A percentile compares a stretch with the other conserved stretches of the same genome.
Conservation (phyloP, 2,797 vertebrate genomes). For the Mustela erminea region DNA sequence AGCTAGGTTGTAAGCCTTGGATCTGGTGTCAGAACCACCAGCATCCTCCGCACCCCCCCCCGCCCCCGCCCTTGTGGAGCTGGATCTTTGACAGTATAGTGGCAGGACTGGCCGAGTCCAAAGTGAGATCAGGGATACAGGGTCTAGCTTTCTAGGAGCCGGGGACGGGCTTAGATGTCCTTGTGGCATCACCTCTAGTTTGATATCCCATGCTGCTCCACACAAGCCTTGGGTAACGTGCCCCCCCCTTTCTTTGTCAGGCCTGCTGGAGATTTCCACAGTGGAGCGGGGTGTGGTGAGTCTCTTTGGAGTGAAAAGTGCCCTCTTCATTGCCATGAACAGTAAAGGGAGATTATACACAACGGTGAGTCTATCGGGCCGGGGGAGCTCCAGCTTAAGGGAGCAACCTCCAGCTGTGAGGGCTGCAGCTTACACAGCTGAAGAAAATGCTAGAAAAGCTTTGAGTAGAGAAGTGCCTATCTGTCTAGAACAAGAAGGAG, state of each 20-base stretch:
- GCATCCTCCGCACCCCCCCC: too few species aligned
- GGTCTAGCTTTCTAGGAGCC: background rate
- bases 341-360: constrained; percentile 95
- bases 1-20: background rate
- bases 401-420: background rate
- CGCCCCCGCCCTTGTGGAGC: background rate
- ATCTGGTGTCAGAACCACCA: background rate
- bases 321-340: constrained; percentile 96
- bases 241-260: constrained; percentile 83
- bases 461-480: background rate
- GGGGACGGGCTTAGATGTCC: background rate
- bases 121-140: background rate
- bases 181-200: background rate
- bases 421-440: background rate
- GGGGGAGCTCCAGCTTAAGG: background rate
- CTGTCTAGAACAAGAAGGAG: background rate
- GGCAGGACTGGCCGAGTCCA: background rate
- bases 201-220: background rate
- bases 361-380: constrained; percentile 91
- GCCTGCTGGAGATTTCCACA: constrained; percentile 97
- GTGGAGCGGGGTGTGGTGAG: constrained; percentile 97
- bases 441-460: background rate
- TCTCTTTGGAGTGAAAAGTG: constrained; percentile 94
- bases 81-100: background rate
- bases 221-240: background rate